A percentile compares a stretch with the other conserved stretches of the same genome.
Conservation (phyloP, 2,113 vertebrate genomes). For the Myotis brandtii region DNA sequence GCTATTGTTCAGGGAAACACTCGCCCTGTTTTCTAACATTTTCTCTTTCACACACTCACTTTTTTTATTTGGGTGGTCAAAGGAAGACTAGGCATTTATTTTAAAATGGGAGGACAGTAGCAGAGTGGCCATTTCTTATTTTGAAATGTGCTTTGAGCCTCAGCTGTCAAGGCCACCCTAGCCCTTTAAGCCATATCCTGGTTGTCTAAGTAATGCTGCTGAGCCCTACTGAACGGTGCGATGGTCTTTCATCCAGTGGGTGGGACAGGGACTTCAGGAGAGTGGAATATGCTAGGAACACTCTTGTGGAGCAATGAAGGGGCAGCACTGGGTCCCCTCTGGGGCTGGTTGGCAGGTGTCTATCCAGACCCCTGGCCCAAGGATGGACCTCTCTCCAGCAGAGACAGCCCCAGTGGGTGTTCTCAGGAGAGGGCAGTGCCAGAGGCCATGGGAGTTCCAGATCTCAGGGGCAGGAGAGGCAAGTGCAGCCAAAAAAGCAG, state of each 20-base stretch:
- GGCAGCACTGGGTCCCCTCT: too few species aligned
- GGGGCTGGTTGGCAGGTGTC: neutral
- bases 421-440: neutral
- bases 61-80: slow-evolving; percentile 6
- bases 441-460: neutral
- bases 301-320: neutral
- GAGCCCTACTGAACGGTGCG: neutral
- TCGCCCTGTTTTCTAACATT: slow-evolving; percentile 52
- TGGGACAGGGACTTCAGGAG: neutral
- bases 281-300: neutral
- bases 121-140: neutral
- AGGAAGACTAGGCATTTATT: slow-evolving; percentile 57
- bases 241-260: neutral
- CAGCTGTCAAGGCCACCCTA: neutral
- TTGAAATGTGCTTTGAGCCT: slow-evolving; percentile 20
- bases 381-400: neutral
- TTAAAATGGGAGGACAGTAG: slow-evolving; percentile 24
- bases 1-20: slow-evolving; percentile 67
- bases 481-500: neutral
- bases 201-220: neutral
- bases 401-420: neutral
- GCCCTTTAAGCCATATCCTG: neutral
- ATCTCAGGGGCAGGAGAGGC: neutral
- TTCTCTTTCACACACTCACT: neutral
- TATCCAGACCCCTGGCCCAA: neutral